Conservation (phyloP, 2,113 vertebrate genomes). For the Cochlearius cochlearius region DNA sequence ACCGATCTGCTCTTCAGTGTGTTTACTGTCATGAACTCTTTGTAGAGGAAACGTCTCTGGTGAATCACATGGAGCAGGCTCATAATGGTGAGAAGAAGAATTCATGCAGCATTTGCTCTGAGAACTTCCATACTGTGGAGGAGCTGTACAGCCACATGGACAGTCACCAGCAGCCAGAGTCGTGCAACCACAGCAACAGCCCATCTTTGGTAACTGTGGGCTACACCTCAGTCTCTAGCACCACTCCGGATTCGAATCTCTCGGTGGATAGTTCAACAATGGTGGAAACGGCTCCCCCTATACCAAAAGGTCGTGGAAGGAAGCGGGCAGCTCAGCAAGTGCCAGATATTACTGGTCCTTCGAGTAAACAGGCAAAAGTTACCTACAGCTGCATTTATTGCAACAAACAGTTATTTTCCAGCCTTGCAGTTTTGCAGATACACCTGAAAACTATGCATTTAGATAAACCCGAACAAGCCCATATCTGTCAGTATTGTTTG, state of each 20-base stretch:
- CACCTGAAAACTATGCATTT: conserved; percentile 97
- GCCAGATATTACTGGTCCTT: conserved; percentile 83
- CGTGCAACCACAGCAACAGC: conserved; percentile 96
- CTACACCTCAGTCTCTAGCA: conserved; percentile 97
- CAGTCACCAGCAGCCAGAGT: conserved; percentile 93
- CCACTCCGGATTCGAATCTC: conserved; percentile 96
- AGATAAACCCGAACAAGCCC: conserved; percentile 96
- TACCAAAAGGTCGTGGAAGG: conserved; percentile 91
- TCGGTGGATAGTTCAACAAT: conserved; percentile 95
- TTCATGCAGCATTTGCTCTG: conserved; percentile 90
- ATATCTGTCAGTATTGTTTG: conserved; percentile 96
- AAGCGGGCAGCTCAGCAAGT: conserved; percentile 90
- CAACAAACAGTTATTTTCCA: conserved; percentile 95
- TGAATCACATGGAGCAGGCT: conserved; percentile 92
- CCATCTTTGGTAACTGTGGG: conserved; percentile 93
- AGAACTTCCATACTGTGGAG: conserved; percentile 91
- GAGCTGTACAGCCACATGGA: conserved; percentile 97
- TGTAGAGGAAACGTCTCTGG: conserved; percentile 87
- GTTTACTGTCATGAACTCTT: conserved; percentile 97
- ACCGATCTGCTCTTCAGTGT: conserved; percentile 89
- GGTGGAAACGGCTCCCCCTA: conserved; percentile 87
- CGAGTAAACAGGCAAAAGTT: conserved; percentile 90
- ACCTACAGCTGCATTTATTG: conserved; percentile 97
- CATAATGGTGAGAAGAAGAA: conserved; percentile 91
- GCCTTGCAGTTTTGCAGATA: conserved; percentile 94